Percentiles rank a stretch among this genome's conserved stretches.
Conservation (phyloP, 35 echinoderm and acorn worm species). For the Antedon bifida region DNA sequence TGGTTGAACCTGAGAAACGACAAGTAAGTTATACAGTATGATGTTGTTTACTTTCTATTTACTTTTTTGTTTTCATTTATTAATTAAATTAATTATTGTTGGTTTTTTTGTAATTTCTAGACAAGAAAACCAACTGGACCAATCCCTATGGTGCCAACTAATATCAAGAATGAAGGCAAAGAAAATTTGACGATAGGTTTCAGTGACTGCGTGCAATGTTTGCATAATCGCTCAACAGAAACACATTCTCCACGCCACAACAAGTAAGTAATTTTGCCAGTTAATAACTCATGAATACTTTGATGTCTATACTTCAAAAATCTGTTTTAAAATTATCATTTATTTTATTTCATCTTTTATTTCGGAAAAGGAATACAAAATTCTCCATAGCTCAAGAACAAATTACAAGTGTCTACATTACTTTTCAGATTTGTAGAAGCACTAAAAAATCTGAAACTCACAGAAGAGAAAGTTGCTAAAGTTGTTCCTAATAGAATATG, state of each 20-base stretch:
- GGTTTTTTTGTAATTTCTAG: not conserved
- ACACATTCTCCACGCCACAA: not conserved
- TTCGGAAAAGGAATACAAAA: no score
- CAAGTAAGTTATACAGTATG: not conserved
- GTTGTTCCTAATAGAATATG: constrained; percentile 50
- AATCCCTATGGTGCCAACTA: constrained; percentile 45
- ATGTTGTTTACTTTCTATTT: not conserved
- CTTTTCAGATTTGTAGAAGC: constrained; percentile 1
- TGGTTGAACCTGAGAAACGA: not conserved
- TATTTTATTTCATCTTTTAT: not conserved
- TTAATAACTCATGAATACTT: not conserved
- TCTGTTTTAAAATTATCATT: no score
- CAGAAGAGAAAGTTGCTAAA: constrained; percentile 41
- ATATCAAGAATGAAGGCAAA: constrained; percentile 36
- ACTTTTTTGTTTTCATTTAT: no score
- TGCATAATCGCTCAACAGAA: not conserved
- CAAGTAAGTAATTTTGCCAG: not conserved
- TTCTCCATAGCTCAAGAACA: no score
- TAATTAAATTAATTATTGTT: no score
- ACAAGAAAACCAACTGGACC: constrained; percentile 44
- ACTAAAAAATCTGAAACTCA: constrained; percentile 35
- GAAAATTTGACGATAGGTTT: constrained; percentile 13
- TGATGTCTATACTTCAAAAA: not conserved
- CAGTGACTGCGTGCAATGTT: constrained; percentile 12
- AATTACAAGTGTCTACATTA: not conserved